Evolutionary conservation across 2,888 invertebrate species (phyloP).

Genomic region (Serrognathus titanus): DNA sequence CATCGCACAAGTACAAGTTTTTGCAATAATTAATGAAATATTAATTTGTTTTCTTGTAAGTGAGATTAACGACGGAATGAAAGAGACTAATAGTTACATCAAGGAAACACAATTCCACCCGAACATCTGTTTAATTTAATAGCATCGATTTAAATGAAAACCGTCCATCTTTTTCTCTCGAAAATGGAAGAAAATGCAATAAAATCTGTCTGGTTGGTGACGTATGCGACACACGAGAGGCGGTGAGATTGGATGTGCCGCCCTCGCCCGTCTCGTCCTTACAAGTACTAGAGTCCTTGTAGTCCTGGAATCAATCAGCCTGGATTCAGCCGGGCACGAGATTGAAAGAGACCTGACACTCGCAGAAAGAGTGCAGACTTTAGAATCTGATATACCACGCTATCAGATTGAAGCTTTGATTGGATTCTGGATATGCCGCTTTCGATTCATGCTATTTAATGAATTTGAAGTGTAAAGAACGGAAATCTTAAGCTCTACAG

Average conservation of each 20-base stretch:
- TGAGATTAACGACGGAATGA: too few species aligned
- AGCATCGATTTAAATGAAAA: conserved; percentile 91
- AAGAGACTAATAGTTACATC: too few species aligned
- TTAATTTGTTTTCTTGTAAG: too few species aligned
- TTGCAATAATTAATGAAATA: too few species aligned
- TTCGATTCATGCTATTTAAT: conserved; percentile 26
- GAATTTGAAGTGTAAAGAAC: conserved; percentile 18
- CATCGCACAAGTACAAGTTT: too few species aligned
- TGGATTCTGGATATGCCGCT: conserved; percentile 35
- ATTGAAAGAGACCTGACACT: conserved; percentile 37
- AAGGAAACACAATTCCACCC: too few species aligned
- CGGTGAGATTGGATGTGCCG: conserved; percentile 43
- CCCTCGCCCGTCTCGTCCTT: conserved; percentile 24
- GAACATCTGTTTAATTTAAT: not conserved
- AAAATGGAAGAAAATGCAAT: conserved; percentile 54
- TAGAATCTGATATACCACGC: conserved; percentile 31
- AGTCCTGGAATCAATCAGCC: conserved; percentile 34
- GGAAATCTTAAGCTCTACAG: not conserved
- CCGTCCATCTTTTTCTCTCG: conserved; percentile 80
- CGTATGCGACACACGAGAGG: conserved; percentile 46
- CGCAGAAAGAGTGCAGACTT: conserved; percentile 34
- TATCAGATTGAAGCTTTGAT: conserved; percentile 38
- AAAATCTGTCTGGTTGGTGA: conserved; percentile 47
- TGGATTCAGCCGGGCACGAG: conserved; percentile 28
- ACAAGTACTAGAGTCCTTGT: conserved; percentile 11